Conservation (phyloP, 2,888 invertebrate genomes). For the Chaetogeoica ovagalla region DNA sequence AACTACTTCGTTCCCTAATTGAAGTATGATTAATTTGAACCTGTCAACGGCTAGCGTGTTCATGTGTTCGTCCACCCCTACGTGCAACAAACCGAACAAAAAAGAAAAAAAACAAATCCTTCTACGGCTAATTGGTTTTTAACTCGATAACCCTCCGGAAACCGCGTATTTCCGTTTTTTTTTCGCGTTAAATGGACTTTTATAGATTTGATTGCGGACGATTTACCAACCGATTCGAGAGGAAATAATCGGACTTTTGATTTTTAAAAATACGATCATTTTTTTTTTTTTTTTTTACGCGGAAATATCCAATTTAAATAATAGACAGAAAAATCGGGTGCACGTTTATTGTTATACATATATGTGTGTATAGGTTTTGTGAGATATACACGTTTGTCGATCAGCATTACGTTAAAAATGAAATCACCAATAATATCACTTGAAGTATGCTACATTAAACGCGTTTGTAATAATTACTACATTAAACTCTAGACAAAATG, state of each 20-base stretch:
- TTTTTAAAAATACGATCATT: not conserved
- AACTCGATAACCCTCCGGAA: constrained; percentile 21
- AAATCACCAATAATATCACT: not conserved
- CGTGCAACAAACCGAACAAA: not conserved
- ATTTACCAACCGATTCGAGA: not conserved
- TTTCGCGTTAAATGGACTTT: constrained; percentile 10
- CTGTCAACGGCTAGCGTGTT: constrained; percentile 9
- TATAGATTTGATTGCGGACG: constrained; percentile 1
- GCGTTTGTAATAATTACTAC: not conserved
- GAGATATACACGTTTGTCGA: not conserved
- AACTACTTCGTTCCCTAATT: not conserved
- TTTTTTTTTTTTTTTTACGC: too few relatives aligned
- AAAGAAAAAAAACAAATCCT: constrained; percentile 24
- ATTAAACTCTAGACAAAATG: not conserved
- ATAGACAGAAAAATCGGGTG: not conserved
- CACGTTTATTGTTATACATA: not conserved
- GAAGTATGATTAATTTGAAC: constrained; percentile 37
- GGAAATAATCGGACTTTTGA: constrained; percentile 3
- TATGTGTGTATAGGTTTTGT: too few relatives aligned
- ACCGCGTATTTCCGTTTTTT: constrained; percentile 18
- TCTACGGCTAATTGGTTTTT: constrained; percentile 34
- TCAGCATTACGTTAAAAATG: not conserved
- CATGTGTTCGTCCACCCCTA: not conserved
- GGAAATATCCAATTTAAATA: not conserved
- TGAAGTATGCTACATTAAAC: not conserved